phyloP scores from a whole-genome alignment of 2,797 vertebrate species.

The Denticeps clupeoides region DNA sequence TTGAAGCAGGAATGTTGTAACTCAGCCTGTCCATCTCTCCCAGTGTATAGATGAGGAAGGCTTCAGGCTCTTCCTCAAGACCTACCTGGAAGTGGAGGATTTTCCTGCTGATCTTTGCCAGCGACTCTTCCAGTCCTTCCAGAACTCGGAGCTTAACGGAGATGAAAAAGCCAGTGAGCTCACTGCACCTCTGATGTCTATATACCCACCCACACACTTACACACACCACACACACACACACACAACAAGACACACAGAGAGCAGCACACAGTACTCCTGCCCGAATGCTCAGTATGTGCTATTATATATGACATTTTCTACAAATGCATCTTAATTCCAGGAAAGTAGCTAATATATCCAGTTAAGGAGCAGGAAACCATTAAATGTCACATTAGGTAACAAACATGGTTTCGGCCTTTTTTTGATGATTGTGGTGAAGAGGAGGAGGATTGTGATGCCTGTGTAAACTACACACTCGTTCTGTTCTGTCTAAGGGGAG shows the following conservation, averaged over 20 bases:
- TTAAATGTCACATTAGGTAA: no score
- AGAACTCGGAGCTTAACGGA: neutral
- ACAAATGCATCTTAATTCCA: no score
- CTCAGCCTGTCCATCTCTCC: no score
- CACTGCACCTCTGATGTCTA: neutral
- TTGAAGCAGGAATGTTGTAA: no score
- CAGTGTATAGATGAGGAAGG: constrained; percentile 65
- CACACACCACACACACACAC: neutral
- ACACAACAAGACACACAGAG: neutral
- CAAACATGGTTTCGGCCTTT: no score
- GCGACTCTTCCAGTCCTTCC: constrained; percentile 67
- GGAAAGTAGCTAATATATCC: no score
- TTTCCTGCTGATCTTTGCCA: constrained; percentile 65
- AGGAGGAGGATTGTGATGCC: no score
- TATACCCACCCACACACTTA: neutral
- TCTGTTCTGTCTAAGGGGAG: constrained; percentile 34
- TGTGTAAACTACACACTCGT: neutral
- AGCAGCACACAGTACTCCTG: neutral
- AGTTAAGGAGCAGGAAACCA: no score
- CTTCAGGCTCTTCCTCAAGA: constrained; percentile 72
- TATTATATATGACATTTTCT: no score
- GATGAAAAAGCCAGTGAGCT: constrained; percentile 34
- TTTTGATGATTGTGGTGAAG: no score
- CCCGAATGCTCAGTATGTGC: no score
- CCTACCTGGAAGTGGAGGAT: constrained; percentile 70